phyloP scores from a whole-genome alignment of 2,113 vertebrate species.

The Macrotus californicus region DNA sequence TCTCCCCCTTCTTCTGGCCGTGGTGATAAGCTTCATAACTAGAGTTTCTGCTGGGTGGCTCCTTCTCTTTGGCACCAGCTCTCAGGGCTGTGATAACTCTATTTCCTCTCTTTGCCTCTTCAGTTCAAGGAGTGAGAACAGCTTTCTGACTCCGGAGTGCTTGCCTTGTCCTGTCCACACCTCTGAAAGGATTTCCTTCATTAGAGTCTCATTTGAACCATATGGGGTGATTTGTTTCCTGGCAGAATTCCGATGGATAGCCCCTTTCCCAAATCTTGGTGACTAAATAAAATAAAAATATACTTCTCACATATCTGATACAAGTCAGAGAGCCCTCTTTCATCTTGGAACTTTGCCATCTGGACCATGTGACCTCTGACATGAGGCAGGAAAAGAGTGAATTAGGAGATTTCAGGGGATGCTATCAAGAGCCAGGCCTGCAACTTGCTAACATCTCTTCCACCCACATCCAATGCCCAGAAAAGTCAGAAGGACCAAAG shows the following conservation, averaged over 20 bases:
- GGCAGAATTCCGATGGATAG: background rate
- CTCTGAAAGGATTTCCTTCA: background rate
- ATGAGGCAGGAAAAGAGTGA: background rate
- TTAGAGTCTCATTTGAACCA: conserved; percentile 6
- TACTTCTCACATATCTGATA: background rate
- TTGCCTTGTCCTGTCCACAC: background rate
- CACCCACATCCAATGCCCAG: background rate
- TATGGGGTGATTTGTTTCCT: background rate
- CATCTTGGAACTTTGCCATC: background rate
- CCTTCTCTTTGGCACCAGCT: background rate
- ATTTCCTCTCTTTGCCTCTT: background rate
- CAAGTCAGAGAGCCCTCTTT: background rate
- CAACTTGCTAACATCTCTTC: background rate
- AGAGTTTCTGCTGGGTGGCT: background rate
- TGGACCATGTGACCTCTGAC: background rate
- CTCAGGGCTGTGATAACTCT: background rate
- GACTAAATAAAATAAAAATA: background rate
- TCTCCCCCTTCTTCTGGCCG: background rate
- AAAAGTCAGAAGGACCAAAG: background rate
- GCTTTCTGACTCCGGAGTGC: background rate
- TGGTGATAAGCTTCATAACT: background rate
- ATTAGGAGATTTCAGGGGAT: background rate
- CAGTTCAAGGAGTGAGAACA: background rate
- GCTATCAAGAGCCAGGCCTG: background rate
- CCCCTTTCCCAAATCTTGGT: background rate